Evolutionary conservation across 1,140 invertebrate species (phyloP).

Genomic region (Parasteatoda tepidariorum): DNA sequence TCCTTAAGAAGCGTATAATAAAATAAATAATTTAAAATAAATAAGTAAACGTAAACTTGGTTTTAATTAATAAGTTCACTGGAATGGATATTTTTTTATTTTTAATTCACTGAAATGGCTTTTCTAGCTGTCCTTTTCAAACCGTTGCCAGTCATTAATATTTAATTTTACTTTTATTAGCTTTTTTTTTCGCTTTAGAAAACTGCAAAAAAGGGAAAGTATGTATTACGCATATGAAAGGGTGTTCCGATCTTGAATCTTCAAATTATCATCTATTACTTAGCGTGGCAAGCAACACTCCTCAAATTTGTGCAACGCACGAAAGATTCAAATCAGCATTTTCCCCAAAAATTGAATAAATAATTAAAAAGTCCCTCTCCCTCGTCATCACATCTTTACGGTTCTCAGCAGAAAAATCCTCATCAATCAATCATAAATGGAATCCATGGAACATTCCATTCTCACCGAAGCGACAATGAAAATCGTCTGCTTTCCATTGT

Average conservation of each 20-base stretch:
- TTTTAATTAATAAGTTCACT: too few species aligned
- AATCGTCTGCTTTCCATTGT: background rate
- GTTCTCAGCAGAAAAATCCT: background rate
- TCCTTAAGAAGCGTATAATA: too few species aligned
- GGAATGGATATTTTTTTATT: too few species aligned
- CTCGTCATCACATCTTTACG: background rate
- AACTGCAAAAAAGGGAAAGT: background rate
- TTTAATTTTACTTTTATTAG: background rate
- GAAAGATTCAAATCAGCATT: background rate
- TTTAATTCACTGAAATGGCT: too few species aligned
- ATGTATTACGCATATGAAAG: background rate
- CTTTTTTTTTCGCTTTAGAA: background rate
- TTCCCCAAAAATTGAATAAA: background rate
- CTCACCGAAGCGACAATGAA: background rate
- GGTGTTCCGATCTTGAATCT: background rate
- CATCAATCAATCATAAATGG: background rate
- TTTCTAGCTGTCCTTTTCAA: too few species aligned
- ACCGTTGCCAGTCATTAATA: background rate
- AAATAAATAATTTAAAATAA: too few species aligned
- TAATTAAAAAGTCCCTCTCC: background rate
- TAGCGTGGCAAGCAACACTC: background rate
- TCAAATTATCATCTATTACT: background rate
- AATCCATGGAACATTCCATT: background rate
- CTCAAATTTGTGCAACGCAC: background rate
- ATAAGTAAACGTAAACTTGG: too few species aligned